Conservation (phyloP, 2,113 vertebrate genomes). For the Paradisaea rubra region DNA sequence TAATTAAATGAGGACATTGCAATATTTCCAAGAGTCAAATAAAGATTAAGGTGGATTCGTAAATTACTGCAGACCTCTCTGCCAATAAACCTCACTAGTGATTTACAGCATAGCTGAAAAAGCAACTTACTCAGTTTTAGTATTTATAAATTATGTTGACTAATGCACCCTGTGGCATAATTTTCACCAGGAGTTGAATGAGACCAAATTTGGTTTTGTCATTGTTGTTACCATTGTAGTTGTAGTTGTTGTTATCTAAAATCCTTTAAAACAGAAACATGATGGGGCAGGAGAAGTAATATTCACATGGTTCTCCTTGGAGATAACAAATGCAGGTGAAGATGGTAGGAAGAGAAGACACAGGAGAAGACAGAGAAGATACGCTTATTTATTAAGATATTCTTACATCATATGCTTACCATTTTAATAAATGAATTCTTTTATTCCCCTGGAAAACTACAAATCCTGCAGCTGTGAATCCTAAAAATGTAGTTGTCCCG, state of each 20-base stretch:
- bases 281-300: not conserved
- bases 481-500: slow-evolving; percentile 91
- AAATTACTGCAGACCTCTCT: not conserved
- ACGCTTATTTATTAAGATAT: not conserved
- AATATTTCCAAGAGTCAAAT: not conserved
- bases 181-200: not conserved
- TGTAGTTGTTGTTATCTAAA: not conserved
- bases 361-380: not conserved
- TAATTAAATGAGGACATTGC: not conserved
- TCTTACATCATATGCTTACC: slow-evolving; percentile 72
- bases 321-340: not conserved
- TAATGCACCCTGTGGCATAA: not conserved
- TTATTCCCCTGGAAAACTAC: slow-evolving; percentile 99
- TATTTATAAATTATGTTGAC: not conserved
- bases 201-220: not conserved
- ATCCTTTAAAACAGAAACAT: not conserved
- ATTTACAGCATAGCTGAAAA: not conserved
- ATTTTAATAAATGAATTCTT: slow-evolving; percentile 94
- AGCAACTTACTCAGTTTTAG: not conserved
- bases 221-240: not conserved
- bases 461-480: slow-evolving; percentile 94
- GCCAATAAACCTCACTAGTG: not conserved
- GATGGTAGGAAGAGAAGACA: not conserved
- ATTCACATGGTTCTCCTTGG: not conserved
- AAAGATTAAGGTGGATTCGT: not conserved